phyloP scores from a whole-genome alignment of 2,113 vertebrate genomes.

The Heterotis niloticus region DNA sequence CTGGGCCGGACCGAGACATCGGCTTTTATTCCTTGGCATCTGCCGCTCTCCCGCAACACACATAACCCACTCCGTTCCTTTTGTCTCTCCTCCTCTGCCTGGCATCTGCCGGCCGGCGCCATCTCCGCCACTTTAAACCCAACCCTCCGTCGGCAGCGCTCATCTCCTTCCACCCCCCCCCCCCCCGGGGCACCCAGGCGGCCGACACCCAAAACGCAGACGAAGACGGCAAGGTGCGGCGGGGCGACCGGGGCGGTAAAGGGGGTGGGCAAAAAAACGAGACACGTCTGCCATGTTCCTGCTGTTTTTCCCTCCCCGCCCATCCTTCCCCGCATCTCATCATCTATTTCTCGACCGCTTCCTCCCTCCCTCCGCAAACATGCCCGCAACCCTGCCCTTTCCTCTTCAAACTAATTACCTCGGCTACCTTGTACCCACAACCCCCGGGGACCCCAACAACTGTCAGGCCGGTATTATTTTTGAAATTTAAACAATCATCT shows the following conservation, averaged over 20 bases:
- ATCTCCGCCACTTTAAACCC: slow-evolving; percentile 51
- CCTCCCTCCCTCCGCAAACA: slow-evolving; percentile 58
- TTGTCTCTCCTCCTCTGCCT: slow-evolving; percentile 44
- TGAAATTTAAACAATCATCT: slow-evolving; percentile 82
- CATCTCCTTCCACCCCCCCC: not conserved
- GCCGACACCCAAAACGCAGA: not conserved
- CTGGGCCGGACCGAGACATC: slow-evolving; percentile 25
- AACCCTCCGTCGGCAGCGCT: slow-evolving; percentile 29
- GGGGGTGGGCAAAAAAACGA: slow-evolving; percentile 26
- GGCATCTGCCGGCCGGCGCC: slow-evolving; percentile 46
- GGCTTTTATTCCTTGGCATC: slow-evolving; percentile 41
- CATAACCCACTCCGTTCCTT: slow-evolving; percentile 41
- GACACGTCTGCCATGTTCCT: slow-evolving; percentile 29
- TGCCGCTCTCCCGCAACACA: slow-evolving; percentile 37
- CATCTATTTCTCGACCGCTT: slow-evolving; percentile 21
- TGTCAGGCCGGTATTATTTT: slow-evolving; percentile 79
- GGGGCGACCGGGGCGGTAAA: not conserved
- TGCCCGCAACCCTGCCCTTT: slow-evolving; percentile 74
- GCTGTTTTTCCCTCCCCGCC: slow-evolving; percentile 20
- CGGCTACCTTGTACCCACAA: slow-evolving; percentile 69
- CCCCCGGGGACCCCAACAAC: slow-evolving; percentile 69
- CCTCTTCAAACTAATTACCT: slow-evolving; percentile 80
- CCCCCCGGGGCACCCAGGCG: not conserved
- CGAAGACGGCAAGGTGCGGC: not conserved
- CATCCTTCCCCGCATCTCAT: not conserved